Percentiles rank a stretch among this genome's conserved stretches.
phyloP scores from a whole-genome alignment of 2,888 invertebrate genomes.

The Tanytarsus gracilentus region DNA sequence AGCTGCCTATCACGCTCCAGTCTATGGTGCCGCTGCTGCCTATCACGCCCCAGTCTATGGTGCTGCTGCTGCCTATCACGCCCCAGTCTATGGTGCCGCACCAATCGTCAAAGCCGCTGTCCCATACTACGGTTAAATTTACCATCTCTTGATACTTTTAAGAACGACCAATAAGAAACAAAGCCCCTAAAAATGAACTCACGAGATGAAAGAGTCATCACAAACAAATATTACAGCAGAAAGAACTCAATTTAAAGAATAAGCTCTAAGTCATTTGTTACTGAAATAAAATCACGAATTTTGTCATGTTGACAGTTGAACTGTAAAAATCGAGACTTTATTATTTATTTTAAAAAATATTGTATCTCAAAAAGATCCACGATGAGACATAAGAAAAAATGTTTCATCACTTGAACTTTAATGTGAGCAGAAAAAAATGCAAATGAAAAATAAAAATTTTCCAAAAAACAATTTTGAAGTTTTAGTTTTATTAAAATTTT shows the following conservation, averaged over 20 bases:
- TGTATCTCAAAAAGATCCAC: background rate
- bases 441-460: too few relatives aligned
- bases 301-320: background rate
- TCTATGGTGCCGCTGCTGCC: slow-evolving; percentile 26
- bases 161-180: background rate
- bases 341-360: background rate
- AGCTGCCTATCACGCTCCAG: slow-evolving; percentile 30
- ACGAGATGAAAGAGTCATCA: too few relatives aligned
- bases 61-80: slow-evolving; percentile 30
- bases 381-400: too few relatives aligned
- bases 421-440: too few relatives aligned
- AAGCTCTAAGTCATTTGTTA: background rate
- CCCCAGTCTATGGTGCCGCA: slow-evolving; percentile 31
- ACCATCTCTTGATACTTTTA: too few relatives aligned
- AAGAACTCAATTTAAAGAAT: background rate
- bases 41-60: slow-evolving; percentile 9
- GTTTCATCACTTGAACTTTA: too few relatives aligned
- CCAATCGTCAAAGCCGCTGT: background rate
- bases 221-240: too few relatives aligned
- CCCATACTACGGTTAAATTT: slow-evolving; percentile 1
- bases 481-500: too few relatives aligned
- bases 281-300: background rate
- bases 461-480: too few relatives aligned
- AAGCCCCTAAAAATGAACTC: too few relatives aligned
- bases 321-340: background rate